Evolutionary conservation across 1,140 invertebrate genomes (phyloP).

Genomic region (Apis cerana): DNA sequence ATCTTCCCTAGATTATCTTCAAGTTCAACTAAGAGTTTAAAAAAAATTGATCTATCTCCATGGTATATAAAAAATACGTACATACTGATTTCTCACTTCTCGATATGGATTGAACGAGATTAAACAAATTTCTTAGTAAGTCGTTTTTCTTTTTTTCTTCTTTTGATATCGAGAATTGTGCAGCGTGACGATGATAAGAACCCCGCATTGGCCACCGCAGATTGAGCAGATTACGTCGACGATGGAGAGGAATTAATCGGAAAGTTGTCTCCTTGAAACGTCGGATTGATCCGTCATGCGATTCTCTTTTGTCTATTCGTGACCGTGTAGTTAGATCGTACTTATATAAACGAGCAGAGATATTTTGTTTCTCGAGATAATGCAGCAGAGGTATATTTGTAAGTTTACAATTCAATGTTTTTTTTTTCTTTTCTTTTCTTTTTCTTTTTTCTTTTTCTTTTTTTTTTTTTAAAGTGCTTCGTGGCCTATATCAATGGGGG

Average conservation of each 20-base stretch:
- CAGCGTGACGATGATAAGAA: conserved; percentile 45
- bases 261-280: conserved; percentile 50
- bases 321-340: neutral
- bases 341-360: conserved; percentile 45
- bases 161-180: neutral
- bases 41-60: too few relatives aligned
- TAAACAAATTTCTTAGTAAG: too few relatives aligned
- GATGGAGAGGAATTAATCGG: conserved; percentile 24
- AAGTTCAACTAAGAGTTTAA: too few relatives aligned
- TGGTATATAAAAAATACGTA: too few relatives aligned
- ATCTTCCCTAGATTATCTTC: too few relatives aligned
- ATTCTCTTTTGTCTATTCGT: conserved; percentile 45
- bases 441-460: too few relatives aligned
- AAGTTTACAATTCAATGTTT: neutral
- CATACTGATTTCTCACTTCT: too few relatives aligned
- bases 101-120: too few relatives aligned
- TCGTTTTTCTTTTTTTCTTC: conserved; percentile 1
- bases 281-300: conserved; percentile 39
- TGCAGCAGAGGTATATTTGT: neutral
- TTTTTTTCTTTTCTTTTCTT: neutral
- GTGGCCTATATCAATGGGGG: neutral
- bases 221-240: conserved; percentile 12
- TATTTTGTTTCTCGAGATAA: conserved; percentile 23
- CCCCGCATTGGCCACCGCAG: neutral
- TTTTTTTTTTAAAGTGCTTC: neutral